phyloP scores from a whole-genome alignment of 2,113 vertebrate genomes.

The Desmodus rotundus region DNA sequence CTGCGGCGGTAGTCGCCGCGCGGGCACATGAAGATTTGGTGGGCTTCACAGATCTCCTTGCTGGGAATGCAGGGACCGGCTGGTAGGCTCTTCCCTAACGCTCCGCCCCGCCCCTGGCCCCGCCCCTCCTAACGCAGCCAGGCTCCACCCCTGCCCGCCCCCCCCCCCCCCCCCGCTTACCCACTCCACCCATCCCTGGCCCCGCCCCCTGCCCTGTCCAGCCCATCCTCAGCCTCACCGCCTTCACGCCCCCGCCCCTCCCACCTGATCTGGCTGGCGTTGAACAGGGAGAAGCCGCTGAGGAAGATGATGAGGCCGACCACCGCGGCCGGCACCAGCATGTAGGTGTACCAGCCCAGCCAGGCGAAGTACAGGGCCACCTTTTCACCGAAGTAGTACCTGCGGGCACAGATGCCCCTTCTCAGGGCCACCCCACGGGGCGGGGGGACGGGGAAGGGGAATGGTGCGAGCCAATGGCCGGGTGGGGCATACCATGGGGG shows the following conservation, averaged over 20 bases:
- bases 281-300: conserved; percentile 85
- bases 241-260: background rate
- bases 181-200: too few species aligned
- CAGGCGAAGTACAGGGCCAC: conserved; percentile 93
- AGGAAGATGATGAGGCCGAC: conserved; percentile 84
- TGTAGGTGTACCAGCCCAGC: conserved; percentile 92
- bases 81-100: background rate
- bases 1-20: conserved; percentile 85
- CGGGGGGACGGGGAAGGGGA: too few species aligned
- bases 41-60: conserved; percentile 90
- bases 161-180: fast-evolving
- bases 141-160: background rate
- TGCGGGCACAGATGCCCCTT: conserved; percentile 52
- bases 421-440: background rate
- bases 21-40: conserved; percentile 87
- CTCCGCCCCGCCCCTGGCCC: too few species aligned
- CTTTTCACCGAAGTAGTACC: conserved; percentile 94
- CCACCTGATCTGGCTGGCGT: conserved; percentile 90
- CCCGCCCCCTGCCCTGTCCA: background rate
- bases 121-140: background rate
- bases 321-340: conserved; percentile 84
- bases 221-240: background rate
- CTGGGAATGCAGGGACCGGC: conserved; percentile 70
- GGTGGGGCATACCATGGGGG: fast-evolving
- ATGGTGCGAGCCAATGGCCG: fast-evolving